Evolutionary conservation across 1,140 invertebrate species (phyloP).

Genomic region (Camponotus pennsylvanicus): DNA sequence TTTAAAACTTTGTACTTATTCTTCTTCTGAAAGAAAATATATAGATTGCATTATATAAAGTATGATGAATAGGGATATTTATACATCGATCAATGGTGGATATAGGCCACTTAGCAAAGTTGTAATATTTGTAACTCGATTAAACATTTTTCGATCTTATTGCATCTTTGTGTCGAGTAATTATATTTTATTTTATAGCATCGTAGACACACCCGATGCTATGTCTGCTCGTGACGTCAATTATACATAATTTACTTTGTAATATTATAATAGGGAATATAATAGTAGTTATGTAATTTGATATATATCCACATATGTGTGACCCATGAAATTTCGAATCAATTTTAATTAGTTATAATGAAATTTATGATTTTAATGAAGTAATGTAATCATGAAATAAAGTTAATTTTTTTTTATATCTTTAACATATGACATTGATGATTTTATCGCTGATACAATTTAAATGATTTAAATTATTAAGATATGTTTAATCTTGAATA

Average conservation of each 20-base stretch:
- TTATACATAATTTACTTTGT: conserved; percentile 8
- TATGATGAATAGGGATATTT: neutral
- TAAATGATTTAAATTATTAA: neutral
- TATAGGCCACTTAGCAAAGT: neutral
- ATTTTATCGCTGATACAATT: neutral
- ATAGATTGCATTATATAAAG: conserved; percentile 18
- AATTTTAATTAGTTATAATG: conserved; percentile 12
- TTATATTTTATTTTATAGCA: conserved; percentile 35
- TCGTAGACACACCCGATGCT: neutral
- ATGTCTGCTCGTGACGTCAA: neutral
- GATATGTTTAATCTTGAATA: conserved; percentile 3
- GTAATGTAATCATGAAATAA: neutral
- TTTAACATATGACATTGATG: neutral
- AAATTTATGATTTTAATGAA: neutral
- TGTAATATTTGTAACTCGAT: conserved; percentile 41
- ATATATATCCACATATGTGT: neutral
- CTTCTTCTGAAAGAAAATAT: neutral
- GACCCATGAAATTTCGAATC: conserved; percentile 18
- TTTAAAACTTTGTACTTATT: conserved; percentile 1
- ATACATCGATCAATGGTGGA: neutral
- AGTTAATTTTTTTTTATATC: neutral
- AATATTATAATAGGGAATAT: conserved; percentile 31
- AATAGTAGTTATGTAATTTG: conserved; percentile 10
- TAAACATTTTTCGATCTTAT: conserved; percentile 36
- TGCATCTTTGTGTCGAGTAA: conserved; percentile 32